Evolutionary conservation across 2,888 invertebrate species (phyloP), one percentile per base, ranked within the genome.

Genomic region (Hydroisotoma schaefferi): DNA sequence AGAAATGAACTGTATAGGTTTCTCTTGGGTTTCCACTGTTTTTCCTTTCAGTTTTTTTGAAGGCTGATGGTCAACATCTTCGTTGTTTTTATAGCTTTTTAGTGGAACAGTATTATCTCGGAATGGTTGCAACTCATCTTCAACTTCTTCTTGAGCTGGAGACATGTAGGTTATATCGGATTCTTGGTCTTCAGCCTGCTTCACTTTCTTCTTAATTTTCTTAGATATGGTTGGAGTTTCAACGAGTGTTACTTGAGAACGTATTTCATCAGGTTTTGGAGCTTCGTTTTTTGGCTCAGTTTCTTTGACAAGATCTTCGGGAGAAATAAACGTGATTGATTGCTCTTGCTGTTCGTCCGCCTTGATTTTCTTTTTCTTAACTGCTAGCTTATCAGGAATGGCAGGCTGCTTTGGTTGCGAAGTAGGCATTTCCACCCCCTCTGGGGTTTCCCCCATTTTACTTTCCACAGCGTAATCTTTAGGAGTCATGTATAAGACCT

Each of bases 151-250:
- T 33, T 33, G 33, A 33, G 33, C 8, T 60, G 85, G 83, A 0
- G 85, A 82, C 25, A 83, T 79, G 68, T 85, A 78, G 1, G 79
- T 77, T 65, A 83, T 77, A 12, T 80, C 79, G 15, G 86, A 87
- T 69, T 78, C 80, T 54, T 52, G 27, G 27, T n/a, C n/a, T 25
- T 20, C 46, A 10, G 40, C 48, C 15, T 20, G 47, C 49, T 51
- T 51, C 37, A 26, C 1, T 79, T 81, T 65, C 78, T 73, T 73
- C 79, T 78, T 3, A 82, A 79, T 43, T 75, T 70, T 55, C 78
- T 75, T 47, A 77, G 75, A 15, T 8, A 15, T n/a, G n/a, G n/a
- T n/a, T n/a, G n/a, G n/a, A n/a, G n/a, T n/a, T n/a, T n/a, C n/a
- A n/a, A n/a, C n/a, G n/a, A n/a, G n/a, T n/a, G n/a, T n/a, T n/a